Conservation (phyloP, 2,888 invertebrate species). For the Platycheirus rosarum region DNA sequence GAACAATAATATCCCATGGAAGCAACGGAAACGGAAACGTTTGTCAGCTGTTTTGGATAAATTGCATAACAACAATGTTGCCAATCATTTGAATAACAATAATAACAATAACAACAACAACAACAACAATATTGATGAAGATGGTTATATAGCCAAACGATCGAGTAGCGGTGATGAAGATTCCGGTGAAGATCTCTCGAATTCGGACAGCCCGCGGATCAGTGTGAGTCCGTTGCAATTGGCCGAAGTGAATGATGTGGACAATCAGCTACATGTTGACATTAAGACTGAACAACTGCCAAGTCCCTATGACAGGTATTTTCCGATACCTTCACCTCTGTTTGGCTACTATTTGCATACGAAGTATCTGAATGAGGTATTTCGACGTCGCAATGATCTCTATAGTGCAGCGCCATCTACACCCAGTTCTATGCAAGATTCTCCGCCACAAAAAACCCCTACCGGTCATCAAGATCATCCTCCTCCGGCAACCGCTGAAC, state of each 20-base stretch:
- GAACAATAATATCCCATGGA: slow-evolving; percentile 86
- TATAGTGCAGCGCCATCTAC: slow-evolving; percentile 81
- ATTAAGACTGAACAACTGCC: slow-evolving; percentile 82
- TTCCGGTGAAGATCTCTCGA: slow-evolving; percentile 78
- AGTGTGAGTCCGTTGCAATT: slow-evolving; percentile 81
- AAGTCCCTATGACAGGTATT: slow-evolving; percentile 82
- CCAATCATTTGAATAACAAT: slow-evolving; percentile 81
- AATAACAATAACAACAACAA: slow-evolving; percentile 82
- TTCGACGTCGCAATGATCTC: slow-evolving; percentile 85
- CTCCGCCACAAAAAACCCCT: slow-evolving; percentile 78
- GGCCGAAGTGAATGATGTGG: slow-evolving; percentile 76
- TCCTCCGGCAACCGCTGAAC: too few relatives aligned
- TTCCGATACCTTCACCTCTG: slow-evolving; percentile 82
- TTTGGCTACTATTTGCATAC: slow-evolving; percentile 86
- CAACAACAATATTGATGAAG: slow-evolving; percentile 76
- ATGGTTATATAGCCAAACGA: slow-evolving; percentile 71
- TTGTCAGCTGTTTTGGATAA: slow-evolving; percentile 92
- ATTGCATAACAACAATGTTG: slow-evolving; percentile 84
- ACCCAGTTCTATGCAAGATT: slow-evolving; percentile 80
- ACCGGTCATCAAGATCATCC: slow-evolving; percentile 74
- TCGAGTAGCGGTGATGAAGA: slow-evolving; percentile 78
- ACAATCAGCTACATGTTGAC: slow-evolving; percentile 81
- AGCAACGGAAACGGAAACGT: slow-evolving; percentile 90
- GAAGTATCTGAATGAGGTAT: slow-evolving; percentile 86
- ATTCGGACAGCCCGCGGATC: slow-evolving; percentile 79